Conservation (phyloP, 2,797 vertebrate species). For the Emys orbicularis region DNA sequence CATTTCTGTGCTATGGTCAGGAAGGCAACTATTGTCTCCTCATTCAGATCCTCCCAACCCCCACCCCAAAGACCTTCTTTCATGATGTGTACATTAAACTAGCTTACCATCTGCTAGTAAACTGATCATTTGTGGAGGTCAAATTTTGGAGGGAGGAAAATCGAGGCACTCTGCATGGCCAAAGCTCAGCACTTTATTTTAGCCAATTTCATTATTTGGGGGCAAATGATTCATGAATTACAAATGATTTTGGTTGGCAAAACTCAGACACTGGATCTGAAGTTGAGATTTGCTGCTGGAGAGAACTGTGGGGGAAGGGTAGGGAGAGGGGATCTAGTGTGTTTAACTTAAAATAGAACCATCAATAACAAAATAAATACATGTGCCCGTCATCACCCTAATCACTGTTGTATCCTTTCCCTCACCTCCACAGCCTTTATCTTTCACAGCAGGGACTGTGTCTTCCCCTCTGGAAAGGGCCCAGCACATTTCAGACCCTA, state of each 20-base stretch:
- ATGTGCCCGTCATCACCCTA: not conserved
- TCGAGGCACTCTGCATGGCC: not conserved
- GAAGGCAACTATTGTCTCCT: not conserved
- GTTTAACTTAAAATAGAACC: not conserved
- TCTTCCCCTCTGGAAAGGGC: not conserved
- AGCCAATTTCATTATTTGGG: not conserved
- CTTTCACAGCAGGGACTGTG: not conserved
- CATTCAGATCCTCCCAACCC: not conserved
- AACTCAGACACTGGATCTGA: not conserved
- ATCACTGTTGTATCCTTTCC: constrained; percentile 2
- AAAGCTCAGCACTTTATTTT: not conserved
- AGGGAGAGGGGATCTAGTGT: not conserved
- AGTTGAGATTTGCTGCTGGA: not conserved
- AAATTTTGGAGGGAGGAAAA: constrained; percentile 3
- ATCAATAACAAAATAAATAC: not conserved
- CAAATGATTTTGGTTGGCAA: not conserved
- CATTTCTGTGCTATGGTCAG: not conserved
- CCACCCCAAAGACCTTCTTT: not conserved
- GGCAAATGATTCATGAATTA: not conserved
- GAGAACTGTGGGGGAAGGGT: not conserved
- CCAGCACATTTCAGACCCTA: constrained; percentile 27
- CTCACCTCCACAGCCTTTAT: not conserved
- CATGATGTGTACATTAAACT: not conserved
- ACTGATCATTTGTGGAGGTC: not conserved
- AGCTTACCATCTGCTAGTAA: not conserved